Evolutionary conservation across 2,113 vertebrate genomes (phyloP).

Genomic region (Coptodon bakossiorum): DNA sequence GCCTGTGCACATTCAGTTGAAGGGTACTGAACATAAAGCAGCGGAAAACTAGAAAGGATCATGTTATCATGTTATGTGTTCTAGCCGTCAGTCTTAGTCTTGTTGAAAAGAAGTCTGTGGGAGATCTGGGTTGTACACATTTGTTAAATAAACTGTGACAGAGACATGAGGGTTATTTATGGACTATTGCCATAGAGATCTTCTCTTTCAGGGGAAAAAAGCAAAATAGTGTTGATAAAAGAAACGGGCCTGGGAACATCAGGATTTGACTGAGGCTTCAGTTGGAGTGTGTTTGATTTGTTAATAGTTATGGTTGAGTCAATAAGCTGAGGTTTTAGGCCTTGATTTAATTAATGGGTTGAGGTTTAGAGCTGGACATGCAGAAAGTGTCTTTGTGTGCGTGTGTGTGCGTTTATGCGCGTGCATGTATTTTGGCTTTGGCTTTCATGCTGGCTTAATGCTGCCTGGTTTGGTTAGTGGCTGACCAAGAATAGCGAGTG

Average conservation of each 20-base stretch:
- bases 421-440: neutral
- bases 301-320: neutral
- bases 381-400: neutral
- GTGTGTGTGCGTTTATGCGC: neutral
- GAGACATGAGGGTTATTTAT: neutral
- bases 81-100: neutral
- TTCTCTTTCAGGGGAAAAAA: neutral
- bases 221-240: neutral
- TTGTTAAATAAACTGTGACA: conserved; percentile 6
- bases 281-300: neutral
- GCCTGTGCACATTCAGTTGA: conserved; percentile 13
- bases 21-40: neutral
- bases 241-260: neutral
- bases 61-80: neutral
- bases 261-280: neutral
- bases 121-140: neutral
- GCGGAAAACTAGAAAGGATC: neutral
- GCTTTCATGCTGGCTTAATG: neutral
- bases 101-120: neutral
- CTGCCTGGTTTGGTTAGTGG: conserved; percentile 2
- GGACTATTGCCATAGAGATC: neutral
- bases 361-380: neutral
- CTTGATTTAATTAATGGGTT: neutral
- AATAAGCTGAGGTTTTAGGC: neutral
- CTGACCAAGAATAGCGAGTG: conserved; percentile 25